A percentile compares a stretch with the other conserved stretches of the same genome.
Conservation (phyloP, 2,888 invertebrate genomes). For the Ptilodon capucinus region DNA sequence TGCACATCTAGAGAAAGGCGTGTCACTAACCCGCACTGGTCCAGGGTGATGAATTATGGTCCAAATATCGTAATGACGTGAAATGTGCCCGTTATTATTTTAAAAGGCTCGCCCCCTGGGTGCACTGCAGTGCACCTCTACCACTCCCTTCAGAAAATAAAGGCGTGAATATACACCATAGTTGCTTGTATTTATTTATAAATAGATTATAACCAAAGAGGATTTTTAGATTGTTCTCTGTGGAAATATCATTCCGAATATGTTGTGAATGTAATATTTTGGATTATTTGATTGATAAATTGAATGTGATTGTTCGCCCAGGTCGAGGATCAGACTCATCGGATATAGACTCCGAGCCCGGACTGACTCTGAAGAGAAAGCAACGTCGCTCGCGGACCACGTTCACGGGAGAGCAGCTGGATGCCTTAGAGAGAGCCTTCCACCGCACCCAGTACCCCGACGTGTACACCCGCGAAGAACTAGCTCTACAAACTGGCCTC, state of each 20-base stretch:
- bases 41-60: too few species aligned
- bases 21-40: too few species aligned
- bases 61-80: too few species aligned
- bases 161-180: too few species aligned
- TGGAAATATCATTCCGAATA: too few species aligned
- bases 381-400: slow-evolving; percentile 96
- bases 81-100: not conserved
- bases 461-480: slow-evolving; percentile 95
- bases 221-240: too few species aligned
- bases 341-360: slow-evolving; percentile 96
- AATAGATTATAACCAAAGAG: too few species aligned
- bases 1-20: too few species aligned
- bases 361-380: slow-evolving; percentile 93
- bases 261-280: not conserved
- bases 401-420: slow-evolving; percentile 96
- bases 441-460: slow-evolving; percentile 97
- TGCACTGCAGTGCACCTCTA: too few species aligned
- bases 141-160: too few species aligned
- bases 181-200: too few species aligned
- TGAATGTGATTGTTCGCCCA: slow-evolving; percentile 35
- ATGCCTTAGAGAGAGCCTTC: slow-evolving; percentile 95
- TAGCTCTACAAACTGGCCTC: slow-evolving; percentile 94
- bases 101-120: not conserved
- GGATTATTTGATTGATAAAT: too few species aligned
- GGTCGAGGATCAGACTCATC: slow-evolving; percentile 79